Base-by-base conservation (phyloP, 2,113 vertebrate genomes). In the Stigmatopora nigra region DNA sequence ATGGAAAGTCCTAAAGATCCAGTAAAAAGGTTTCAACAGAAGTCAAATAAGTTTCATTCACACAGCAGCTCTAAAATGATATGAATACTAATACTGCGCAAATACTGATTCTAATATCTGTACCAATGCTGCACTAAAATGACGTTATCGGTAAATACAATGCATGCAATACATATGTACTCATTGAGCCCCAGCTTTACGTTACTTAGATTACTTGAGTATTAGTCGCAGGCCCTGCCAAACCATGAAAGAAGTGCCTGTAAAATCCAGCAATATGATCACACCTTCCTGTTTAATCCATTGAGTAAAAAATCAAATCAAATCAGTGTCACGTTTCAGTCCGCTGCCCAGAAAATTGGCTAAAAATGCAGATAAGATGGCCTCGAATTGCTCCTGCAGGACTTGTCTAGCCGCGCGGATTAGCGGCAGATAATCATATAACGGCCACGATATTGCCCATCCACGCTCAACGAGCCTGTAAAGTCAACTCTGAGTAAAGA, bases 341-440 rank as follows among this genome's bases (percentile, higher is more conserved):
- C 70, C 61, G 76, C 71, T 76, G 80, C 75, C 78, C 82, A 71
- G 2, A 56, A 84, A 77, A 83, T 84, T 80, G 81, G 71, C 75
- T 78, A 75, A 81, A 83, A 86, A 84, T 81, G 77, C 78, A 86
- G 83, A 86, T 83, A 83, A 83, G 82, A 79, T 71, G 71, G 64
- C 69, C 72, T 78, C 66, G 69, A 82, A 88, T 81, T 74, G 80
- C 71, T 85, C 82, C 83, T 73, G 77, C 76, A 80, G 84, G 82
- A 86, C 71, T 67, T 75, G 77, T 76, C 77, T 78, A 72, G 61
- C 0, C 63, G 59, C 71, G 69, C 82, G 59, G 80, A 86, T 82
- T 79, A 86, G 75, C 60, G 68, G 66, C 45, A 75, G 76, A 83
- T 87, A 83, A 86, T 84, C 75, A 82, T 78, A 80, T 80, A 80